These are phyloP conservation scores for Chaenocephalus aceratus DNA, from an alignment of 2,113 vertebrate genomes.

Conservation along the genomic window DNA sequence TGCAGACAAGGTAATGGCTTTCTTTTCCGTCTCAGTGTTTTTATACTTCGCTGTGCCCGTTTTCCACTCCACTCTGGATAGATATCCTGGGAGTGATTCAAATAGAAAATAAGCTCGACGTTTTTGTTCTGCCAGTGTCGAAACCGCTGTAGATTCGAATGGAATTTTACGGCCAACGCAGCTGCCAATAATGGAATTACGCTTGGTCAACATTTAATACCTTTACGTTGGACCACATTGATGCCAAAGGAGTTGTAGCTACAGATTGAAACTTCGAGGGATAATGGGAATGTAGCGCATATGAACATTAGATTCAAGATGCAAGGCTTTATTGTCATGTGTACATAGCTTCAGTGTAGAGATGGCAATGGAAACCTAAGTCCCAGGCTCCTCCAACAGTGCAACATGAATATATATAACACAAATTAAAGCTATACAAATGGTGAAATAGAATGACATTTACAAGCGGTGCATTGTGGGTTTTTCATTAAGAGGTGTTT, in stretches of 20 bases:
- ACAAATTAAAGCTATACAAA: no score
- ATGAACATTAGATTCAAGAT: background rate
- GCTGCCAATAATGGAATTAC: slow-evolving; percentile 36
- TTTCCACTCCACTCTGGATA: slow-evolving; percentile 58
- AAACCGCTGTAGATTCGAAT: slow-evolving; percentile 27
- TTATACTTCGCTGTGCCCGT: slow-evolving; percentile 42
- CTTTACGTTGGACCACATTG: slow-evolving; percentile 19
- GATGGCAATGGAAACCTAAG: no score
- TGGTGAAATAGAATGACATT: no score
- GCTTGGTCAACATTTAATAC: slow-evolving; percentile 23
- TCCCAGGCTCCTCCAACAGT: no score
- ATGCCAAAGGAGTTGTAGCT: slow-evolving; percentile 1
- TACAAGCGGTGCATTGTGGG: no score
- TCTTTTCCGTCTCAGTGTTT: slow-evolving; percentile 53
- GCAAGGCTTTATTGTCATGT: no score
- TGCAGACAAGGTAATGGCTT: slow-evolving; percentile 92
- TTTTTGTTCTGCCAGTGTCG: slow-evolving; percentile 36
- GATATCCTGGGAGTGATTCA: slow-evolving; percentile 50
- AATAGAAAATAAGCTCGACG: slow-evolving; percentile 46
- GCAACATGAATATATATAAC: no score
- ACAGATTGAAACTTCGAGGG: slow-evolving; percentile 26
- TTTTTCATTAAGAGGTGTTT: no score
- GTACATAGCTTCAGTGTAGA: no score
- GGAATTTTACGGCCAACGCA: slow-evolving; percentile 18
- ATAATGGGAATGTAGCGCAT: background rate